These are phyloP conservation scores for Caenorhabditis angaria DNA, from an alignment of 2,888 invertebrate genomes.

Conservation along the genomic window DNA sequence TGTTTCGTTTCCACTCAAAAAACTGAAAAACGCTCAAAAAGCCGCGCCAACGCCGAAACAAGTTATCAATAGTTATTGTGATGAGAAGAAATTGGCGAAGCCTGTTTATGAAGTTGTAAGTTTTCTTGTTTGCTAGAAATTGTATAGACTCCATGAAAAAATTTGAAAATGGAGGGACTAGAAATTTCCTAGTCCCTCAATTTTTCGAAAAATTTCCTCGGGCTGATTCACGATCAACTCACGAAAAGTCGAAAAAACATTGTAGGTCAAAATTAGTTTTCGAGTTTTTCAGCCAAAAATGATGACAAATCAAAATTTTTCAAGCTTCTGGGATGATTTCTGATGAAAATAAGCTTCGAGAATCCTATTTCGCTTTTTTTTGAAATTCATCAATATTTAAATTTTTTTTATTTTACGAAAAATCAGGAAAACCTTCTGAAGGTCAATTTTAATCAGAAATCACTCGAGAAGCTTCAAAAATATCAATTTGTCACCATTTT, in stretches of 20 bases:
- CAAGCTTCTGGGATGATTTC: no score
- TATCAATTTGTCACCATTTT: no score
- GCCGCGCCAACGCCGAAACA: conserved; percentile 60
- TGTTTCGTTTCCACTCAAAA: conserved; percentile 61
- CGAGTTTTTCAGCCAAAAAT: no score
- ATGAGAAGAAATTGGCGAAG: conserved; percentile 36
- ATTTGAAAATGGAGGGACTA: not conserved
- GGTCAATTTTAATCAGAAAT: no score
- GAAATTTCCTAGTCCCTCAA: not conserved
- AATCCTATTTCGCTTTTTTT: not conserved
- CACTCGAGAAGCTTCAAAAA: no score
- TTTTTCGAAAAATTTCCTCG: not conserved
- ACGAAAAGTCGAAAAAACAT: no score
- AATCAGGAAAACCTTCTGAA: no score
- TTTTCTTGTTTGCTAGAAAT: no score
- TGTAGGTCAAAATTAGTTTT: no score
- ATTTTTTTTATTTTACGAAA: not conserved
- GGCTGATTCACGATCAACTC: not conserved
- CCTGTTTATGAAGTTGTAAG: conserved; percentile 57
- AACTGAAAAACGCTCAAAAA: conserved; percentile 40
- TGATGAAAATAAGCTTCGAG: no score
- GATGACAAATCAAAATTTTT: no score
- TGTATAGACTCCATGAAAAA: not conserved
- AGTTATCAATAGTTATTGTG: conserved; percentile 58
- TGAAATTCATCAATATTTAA: not conserved